These are phyloP conservation scores for Lacerta bilineata DNA, from an alignment of 2,797 vertebrate genomes.

Conservation along the genomic window DNA sequence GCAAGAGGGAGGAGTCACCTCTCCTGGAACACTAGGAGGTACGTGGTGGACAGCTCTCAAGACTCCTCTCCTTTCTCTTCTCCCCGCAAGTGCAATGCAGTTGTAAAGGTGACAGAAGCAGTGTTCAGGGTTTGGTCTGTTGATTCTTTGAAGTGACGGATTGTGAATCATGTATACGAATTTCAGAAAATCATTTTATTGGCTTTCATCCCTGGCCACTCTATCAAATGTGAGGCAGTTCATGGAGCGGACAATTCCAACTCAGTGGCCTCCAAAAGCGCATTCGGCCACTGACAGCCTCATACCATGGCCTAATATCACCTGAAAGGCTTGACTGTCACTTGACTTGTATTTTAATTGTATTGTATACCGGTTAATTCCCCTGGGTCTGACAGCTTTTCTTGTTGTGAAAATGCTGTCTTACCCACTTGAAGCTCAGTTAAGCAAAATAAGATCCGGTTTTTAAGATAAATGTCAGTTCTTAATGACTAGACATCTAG, in stretches of 20 bases:
- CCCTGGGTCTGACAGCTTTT: no score
- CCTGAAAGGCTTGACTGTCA: not conserved
- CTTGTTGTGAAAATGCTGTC: no score
- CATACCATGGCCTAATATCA: not conserved
- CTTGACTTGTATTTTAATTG: no score
- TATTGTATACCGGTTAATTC: no score
- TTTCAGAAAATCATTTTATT: not conserved
- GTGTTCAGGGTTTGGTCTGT: not conserved
- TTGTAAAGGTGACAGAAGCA: not conserved
- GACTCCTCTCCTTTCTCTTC: not conserved
- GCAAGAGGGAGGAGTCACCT: not conserved
- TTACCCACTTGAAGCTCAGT: not conserved
- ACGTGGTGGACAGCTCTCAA: not conserved
- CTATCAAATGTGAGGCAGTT: not conserved
- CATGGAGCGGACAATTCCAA: not conserved
- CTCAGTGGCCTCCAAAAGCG: not conserved
- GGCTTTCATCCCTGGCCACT: not conserved
- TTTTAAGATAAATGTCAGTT: not conserved
- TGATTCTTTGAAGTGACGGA: not conserved
- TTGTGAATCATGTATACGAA: not conserved
- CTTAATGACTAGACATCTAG: not conserved
- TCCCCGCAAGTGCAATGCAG: not conserved
- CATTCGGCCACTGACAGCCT: not conserved
- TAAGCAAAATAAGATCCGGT: no score
- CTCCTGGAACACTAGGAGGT: not conserved